Evolutionary conservation across 2,113 vertebrate species (phyloP).

Genomic region (Zosterops hypoxanthus): DNA sequence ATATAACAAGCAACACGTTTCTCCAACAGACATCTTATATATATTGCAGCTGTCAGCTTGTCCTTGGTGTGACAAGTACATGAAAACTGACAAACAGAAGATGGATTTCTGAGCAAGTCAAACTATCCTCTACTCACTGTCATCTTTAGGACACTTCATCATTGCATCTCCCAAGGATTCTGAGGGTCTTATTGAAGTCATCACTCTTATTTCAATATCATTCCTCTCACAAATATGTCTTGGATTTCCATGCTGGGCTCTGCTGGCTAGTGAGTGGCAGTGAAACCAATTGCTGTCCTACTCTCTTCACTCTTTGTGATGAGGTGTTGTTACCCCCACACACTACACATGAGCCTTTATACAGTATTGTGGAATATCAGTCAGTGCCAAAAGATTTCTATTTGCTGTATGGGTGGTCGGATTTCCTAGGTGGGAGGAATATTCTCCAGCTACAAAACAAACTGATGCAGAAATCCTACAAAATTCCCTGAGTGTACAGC

Average conservation of each 20-base stretch:
- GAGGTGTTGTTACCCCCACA: background rate
- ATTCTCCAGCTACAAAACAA: background rate
- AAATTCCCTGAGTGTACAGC: background rate
- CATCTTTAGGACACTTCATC: background rate
- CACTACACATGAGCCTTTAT: background rate
- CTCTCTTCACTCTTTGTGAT: background rate
- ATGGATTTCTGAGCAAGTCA: background rate
- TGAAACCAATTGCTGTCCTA: background rate
- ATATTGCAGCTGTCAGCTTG: background rate
- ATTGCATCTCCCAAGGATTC: background rate
- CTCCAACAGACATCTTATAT: background rate
- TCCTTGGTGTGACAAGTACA: background rate
- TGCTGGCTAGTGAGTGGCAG: background rate
- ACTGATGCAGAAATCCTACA: background rate
- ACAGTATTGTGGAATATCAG: background rate
- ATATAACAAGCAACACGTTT: background rate
- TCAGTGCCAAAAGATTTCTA: background rate
- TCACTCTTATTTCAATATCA: background rate
- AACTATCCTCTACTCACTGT: background rate
- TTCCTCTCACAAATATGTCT: background rate
- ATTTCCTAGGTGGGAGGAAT: background rate
- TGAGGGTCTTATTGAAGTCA: background rate
- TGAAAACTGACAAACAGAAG: background rate
- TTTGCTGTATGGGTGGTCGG: background rate
- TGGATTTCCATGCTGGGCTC: background rate